A percentile compares a stretch with the other conserved stretches of the same genome.
Conservation (phyloP, 1,140 invertebrate genomes). For the Habropoda laboriosa region DNA sequence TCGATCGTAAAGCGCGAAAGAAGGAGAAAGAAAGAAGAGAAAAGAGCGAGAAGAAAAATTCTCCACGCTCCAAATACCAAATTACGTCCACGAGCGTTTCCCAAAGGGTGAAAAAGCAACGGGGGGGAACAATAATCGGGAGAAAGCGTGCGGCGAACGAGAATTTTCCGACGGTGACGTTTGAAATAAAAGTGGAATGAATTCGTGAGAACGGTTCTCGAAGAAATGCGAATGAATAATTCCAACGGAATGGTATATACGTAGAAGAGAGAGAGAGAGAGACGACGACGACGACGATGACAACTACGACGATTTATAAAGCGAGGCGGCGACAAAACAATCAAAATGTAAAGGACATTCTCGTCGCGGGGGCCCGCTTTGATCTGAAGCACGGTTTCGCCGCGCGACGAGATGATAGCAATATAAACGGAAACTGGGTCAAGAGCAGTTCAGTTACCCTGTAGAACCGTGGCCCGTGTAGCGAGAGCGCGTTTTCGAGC, state of each 20-base stretch:
- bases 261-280: too few relatives aligned
- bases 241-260: not conserved
- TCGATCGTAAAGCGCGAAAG: too few relatives aligned
- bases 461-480: not conserved
- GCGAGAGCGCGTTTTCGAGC: slow-evolving; percentile 27
- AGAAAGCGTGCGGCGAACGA: not conserved
- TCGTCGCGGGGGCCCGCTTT: slow-evolving; percentile 5
- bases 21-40: too few relatives aligned
- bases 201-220: not conserved
- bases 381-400: slow-evolving; percentile 26
- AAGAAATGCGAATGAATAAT: slow-evolving; percentile 16
- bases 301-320: slow-evolving; percentile 23
- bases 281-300: too few relatives aligned
- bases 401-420: slow-evolving; percentile 36
- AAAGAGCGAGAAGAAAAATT: too few relatives aligned
- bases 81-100: not conserved
- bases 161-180: not conserved
- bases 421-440: slow-evolving; percentile 39
- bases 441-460: slow-evolving; percentile 47
- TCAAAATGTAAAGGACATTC: slow-evolving; percentile 29
- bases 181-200: not conserved
- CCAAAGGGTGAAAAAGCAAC: not conserved
- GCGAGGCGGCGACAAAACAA: slow-evolving; percentile 22
- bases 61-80: not conserved
- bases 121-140: too few relatives aligned